Evolutionary conservation across 2,113 vertebrate species (phyloP).

Genomic region (Ammodytes dubius): DNA sequence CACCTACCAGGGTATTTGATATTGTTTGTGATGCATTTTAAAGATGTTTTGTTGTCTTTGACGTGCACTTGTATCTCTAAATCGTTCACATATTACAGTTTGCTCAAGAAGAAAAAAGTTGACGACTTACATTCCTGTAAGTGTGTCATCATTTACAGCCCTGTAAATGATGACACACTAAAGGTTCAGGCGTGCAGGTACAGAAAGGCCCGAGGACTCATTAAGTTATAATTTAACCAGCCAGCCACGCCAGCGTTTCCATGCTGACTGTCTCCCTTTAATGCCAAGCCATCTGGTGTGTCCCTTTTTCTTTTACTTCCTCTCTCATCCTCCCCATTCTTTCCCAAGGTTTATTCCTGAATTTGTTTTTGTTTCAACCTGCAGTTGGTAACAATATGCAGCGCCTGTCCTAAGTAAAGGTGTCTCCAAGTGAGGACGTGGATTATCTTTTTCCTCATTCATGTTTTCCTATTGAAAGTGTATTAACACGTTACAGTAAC

Average conservation of each 20-base stretch:
- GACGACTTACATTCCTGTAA: neutral
- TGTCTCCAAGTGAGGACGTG: neutral
- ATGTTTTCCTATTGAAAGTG: neutral
- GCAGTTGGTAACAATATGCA: conserved; percentile 25
- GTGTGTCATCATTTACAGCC: neutral
- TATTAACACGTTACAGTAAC: neutral
- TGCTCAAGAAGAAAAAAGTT: neutral
- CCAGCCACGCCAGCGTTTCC: conserved; percentile 20
- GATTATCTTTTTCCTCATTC: neutral
- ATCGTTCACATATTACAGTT: neutral
- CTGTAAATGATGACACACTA: conserved; percentile 26
- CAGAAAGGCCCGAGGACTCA: conserved; percentile 24
- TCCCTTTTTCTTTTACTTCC: conserved; percentile 9
- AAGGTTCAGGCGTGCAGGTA: conserved; percentile 27
- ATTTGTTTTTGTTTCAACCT: conserved; percentile 28
- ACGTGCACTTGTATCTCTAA: too few species aligned
- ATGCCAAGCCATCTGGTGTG: conserved; percentile 67
- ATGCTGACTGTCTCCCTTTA: conserved; percentile 1
- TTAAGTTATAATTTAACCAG: conserved; percentile 72
- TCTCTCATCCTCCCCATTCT: conserved; percentile 3
- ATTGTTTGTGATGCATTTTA: neutral
- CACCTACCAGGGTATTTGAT: neutral
- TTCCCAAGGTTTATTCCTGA: neutral
- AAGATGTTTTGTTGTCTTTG: neutral
- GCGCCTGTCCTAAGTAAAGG: neutral